Evolutionary conservation across 30 jellyfish, hydroid and myxozoan species (phyloP).

Genomic region (Pelagia noctiluca): DNA sequence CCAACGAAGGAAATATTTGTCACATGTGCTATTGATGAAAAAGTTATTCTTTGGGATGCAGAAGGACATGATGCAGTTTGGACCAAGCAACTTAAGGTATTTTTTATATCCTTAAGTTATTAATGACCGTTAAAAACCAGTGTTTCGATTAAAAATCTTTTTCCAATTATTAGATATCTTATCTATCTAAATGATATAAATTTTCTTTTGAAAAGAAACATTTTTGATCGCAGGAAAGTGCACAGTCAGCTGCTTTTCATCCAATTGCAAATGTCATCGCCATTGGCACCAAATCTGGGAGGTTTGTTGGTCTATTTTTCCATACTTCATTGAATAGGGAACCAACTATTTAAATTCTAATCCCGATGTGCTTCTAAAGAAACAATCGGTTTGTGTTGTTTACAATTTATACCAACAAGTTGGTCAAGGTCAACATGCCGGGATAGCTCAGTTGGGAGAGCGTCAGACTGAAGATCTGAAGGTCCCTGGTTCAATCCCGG

Average conservation of each 20-base stretch:
- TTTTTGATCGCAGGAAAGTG: constrained; percentile 65
- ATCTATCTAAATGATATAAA: no score
- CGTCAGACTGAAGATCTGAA: constrained; percentile 90
- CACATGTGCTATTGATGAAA: constrained; percentile 77
- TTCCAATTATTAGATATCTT: no score
- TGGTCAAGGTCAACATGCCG: constrained; percentile 65
- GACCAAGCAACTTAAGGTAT: constrained; percentile 75
- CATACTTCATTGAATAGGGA: neutral
- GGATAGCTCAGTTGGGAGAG: constrained; percentile 92
- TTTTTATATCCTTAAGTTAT: neutral
- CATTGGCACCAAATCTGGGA: constrained; percentile 79
- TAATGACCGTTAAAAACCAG: neutral
- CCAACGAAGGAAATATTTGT: constrained; percentile 65
- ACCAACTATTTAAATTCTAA: neutral
- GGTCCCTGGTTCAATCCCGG: constrained; percentile 92
- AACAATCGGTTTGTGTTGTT: no score
- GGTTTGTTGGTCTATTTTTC: constrained; percentile 27
- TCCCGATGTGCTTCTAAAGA: no score
- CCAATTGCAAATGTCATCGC: constrained; percentile 71
- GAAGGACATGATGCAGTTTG: constrained; percentile 69
- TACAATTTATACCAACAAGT: neutral
- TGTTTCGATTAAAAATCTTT: no score
- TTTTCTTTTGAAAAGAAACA: no score
- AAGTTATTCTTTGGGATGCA: constrained; percentile 80
- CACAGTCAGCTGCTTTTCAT: constrained; percentile 81